phyloP scores from a whole-genome alignment of 2,797 vertebrate species.

The Amblyopsis hoosieri region DNA sequence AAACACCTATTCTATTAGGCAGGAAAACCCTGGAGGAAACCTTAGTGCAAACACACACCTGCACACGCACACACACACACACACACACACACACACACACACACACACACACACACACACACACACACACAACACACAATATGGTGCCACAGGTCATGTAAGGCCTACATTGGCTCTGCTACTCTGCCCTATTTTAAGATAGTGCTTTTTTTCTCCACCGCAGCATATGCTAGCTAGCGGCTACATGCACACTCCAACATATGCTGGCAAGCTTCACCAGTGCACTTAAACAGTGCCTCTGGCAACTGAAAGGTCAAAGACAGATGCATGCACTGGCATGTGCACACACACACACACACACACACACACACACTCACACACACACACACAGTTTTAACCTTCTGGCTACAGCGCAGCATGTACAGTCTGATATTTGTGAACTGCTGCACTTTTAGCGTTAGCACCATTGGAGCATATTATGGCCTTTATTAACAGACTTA shows the following conservation, averaged over 20 bases:
- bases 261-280: slow-evolving; percentile 73
- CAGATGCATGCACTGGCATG: slow-evolving; percentile 47
- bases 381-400: slow-evolving; percentile 22
- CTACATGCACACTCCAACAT: slow-evolving; percentile 75
- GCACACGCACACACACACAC: slow-evolving; percentile 1
- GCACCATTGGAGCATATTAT: slow-evolving; percentile 71
- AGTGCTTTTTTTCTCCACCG: slow-evolving; percentile 62
- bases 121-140: slow-evolving; percentile 21
- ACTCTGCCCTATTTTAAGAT: slow-evolving; percentile 69
- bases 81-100: neutral
- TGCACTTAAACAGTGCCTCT: slow-evolving; percentile 68
- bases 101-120: neutral
- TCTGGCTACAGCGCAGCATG: slow-evolving; percentile 54
- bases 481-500: slow-evolving; percentile 45
- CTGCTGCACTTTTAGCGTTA: slow-evolving; percentile 73
- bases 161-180: slow-evolving; percentile 62
- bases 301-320: slow-evolving; percentile 77
- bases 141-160: slow-evolving; percentile 73
- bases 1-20: slow-evolving; percentile 48
- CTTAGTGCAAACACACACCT: slow-evolving; percentile 16
- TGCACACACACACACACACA: slow-evolving; percentile 11
- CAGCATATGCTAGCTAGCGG: slow-evolving; percentile 80
- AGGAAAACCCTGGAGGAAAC: slow-evolving; percentile 47
- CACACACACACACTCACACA: slow-evolving; percentile 31
- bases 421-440: slow-evolving; percentile 64